These are phyloP conservation scores for Otolemur crassicaudatus DNA, from an alignment of 2,797 vertebrate genomes.

Conservation along the genomic window DNA sequence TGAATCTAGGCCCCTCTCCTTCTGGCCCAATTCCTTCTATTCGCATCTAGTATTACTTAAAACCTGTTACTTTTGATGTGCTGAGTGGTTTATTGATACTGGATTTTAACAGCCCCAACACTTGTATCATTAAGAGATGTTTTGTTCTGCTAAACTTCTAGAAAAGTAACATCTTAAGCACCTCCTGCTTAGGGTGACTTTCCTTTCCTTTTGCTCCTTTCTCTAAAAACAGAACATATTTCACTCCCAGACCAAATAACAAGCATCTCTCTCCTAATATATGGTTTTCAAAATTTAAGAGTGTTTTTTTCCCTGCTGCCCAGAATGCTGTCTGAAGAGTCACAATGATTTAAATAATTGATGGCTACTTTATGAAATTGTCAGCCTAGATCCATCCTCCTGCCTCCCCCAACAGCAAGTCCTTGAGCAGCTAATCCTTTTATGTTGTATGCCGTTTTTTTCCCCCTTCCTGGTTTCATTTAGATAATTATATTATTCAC, in stretches of 20 bases:
- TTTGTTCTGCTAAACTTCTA: neutral
- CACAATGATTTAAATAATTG: conserved; percentile 86
- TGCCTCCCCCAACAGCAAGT: conserved; percentile 66
- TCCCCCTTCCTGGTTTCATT: conserved; percentile 82
- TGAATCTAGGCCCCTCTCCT: neutral
- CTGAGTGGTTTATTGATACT: neutral
- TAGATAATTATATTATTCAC: conserved; percentile 84
- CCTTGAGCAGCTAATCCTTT: conserved; percentile 83
- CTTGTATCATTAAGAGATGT: neutral
- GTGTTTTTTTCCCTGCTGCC: conserved; percentile 53
- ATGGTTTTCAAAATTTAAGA: conserved; percentile 81
- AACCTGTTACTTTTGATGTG: neutral
- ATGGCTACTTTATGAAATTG: conserved; percentile 87
- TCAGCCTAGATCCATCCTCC: conserved; percentile 82
- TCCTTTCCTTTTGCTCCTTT: neutral
- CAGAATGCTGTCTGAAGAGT: conserved; percentile 82
- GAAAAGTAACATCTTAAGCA: neutral
- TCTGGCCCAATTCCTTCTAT: neutral
- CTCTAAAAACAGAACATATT: conserved; percentile 70
- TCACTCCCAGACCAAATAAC: conserved; percentile 58
- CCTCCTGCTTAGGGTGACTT: neutral
- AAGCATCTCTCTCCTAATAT: conserved; percentile 79
- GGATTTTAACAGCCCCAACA: neutral
- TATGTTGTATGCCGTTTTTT: conserved; percentile 74
- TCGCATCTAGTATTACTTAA: neutral